Conservation (phyloP, 1,140 invertebrate genomes). For the Drosophila sproati region DNA sequence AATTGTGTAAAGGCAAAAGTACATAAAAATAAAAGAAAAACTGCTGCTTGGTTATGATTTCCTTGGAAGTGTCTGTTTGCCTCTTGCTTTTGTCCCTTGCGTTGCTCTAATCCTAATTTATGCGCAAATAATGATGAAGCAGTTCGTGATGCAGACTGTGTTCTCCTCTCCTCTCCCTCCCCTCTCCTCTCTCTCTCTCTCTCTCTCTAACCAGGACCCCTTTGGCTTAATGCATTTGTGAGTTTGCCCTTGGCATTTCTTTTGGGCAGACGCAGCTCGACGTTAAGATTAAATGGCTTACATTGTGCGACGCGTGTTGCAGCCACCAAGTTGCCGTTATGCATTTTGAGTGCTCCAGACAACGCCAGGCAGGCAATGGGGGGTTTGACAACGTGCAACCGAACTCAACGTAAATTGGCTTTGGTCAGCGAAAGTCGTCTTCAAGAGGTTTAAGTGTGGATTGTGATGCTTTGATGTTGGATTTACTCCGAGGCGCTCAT, state of each 20-base stretch:
- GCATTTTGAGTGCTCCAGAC: constrained; percentile 58
- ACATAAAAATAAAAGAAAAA: constrained; percentile 1
- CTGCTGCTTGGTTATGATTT: constrained; percentile 63
- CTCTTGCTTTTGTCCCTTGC: not conserved
- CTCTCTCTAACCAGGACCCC: not conserved
- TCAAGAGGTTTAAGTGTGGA: constrained; percentile 9
- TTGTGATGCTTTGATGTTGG: constrained; percentile 41
- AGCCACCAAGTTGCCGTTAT: constrained; percentile 64
- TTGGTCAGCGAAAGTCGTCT: constrained; percentile 58
- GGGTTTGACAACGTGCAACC: constrained; percentile 43
- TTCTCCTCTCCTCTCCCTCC: not conserved
- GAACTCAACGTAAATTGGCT: constrained; percentile 54
- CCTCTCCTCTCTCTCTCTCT: not conserved
- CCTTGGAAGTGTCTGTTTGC: constrained; percentile 54
- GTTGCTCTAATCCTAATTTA: constrained; percentile 78
- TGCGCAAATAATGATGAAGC: constrained; percentile 80
- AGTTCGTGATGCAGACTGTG: constrained; percentile 37
- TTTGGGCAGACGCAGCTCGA: constrained; percentile 31
- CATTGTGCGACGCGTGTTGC: constrained; percentile 56
- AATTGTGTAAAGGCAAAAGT: constrained; percentile 51
- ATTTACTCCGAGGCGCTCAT: constrained; percentile 58
- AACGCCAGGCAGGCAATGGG: constrained; percentile 28
- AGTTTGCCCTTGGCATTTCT: constrained; percentile 46
- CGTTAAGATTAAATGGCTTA: constrained; percentile 76
- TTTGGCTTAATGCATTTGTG: constrained; percentile 39